phyloP scores from a whole-genome alignment of 2,888 invertebrate genomes.

The Drosophila kambysellisi region DNA sequence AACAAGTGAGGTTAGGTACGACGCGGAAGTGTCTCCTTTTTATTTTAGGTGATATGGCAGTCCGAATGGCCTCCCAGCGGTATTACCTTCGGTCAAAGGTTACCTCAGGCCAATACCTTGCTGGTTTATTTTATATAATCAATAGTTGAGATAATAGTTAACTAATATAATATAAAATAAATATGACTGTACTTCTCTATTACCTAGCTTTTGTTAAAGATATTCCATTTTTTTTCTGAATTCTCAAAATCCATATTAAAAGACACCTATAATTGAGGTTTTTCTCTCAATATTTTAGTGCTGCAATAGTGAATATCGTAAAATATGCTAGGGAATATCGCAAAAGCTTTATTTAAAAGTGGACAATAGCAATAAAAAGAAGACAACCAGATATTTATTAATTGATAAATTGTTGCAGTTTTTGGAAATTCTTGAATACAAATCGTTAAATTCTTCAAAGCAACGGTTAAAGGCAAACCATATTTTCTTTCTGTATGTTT shows the following conservation, averaged over 20 bases:
- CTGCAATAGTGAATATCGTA: background rate
- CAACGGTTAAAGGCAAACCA: background rate
- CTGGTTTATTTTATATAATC: slow-evolving; percentile 26
- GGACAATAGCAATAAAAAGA: background rate
- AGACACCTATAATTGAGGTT: background rate
- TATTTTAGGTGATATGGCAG: slow-evolving; percentile 20
- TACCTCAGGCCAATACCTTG: slow-evolving; percentile 16
- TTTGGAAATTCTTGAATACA: too few species aligned
- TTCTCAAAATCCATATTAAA: background rate
- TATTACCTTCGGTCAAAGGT: slow-evolving; percentile 36
- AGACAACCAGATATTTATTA: background rate
- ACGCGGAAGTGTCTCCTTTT: slow-evolving; percentile 39
- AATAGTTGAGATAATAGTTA: slow-evolving; percentile 18
- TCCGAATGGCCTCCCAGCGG: slow-evolving; percentile 23
- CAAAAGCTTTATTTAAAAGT: background rate
- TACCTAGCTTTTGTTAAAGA: background rate
- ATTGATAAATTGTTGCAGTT: background rate
- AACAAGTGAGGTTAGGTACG: slow-evolving; percentile 56
- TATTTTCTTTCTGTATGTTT: background rate
- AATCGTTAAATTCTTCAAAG: background rate
- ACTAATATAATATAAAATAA: slow-evolving; percentile 18
- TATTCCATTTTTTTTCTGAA: background rate
- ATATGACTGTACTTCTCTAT: slow-evolving; percentile 4
- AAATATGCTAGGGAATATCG: too few species aligned
- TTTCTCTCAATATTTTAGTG: background rate